Evolutionary conservation across 2,888 invertebrate species (phyloP).

Genomic region (Drosophila prolongata): DNA sequence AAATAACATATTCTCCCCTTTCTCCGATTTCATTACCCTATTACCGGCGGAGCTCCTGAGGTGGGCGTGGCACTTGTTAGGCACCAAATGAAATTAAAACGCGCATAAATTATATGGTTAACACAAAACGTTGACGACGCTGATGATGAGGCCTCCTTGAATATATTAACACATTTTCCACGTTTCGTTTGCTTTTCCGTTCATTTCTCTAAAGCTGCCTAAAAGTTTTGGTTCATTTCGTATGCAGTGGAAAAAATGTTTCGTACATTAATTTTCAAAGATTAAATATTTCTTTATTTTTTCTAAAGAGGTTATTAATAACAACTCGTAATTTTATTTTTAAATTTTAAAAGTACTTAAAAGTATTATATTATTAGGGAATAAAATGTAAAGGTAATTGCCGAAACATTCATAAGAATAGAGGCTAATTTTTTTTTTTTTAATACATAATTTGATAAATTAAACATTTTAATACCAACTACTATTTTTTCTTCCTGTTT

Average conservation of each 20-base stretch:
- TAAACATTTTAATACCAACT: no score
- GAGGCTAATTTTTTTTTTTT: no score
- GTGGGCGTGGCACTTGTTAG: conserved; percentile 75
- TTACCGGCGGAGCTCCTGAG: conserved; percentile 9
- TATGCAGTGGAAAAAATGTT: not conserved
- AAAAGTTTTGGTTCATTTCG: conserved; percentile 62
- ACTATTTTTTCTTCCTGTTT: not conserved
- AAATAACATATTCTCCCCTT: conserved; percentile 70
- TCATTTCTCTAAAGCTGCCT: conserved; percentile 25
- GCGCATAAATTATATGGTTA: conserved; percentile 75
- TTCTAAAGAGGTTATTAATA: no score
- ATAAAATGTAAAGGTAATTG: no score
- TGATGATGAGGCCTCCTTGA: conserved; percentile 58
- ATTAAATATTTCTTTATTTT: no score
- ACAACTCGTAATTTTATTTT: no score
- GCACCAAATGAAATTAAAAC: conserved; percentile 79
- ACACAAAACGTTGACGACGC: conserved; percentile 42
- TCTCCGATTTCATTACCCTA: not conserved
- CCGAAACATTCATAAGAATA: no score
- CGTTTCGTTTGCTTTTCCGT: conserved; percentile 33
- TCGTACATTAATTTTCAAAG: no score
- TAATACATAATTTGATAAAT: no score
- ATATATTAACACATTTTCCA: conserved; percentile 76
- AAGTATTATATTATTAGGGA: no score
- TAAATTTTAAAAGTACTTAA: no score